A percentile compares a stretch with the other conserved stretches of the same genome.
Evolutionary conservation across 2,888 invertebrate species (phyloP).

Genomic region (Dyspetes luteomarginatus): DNA sequence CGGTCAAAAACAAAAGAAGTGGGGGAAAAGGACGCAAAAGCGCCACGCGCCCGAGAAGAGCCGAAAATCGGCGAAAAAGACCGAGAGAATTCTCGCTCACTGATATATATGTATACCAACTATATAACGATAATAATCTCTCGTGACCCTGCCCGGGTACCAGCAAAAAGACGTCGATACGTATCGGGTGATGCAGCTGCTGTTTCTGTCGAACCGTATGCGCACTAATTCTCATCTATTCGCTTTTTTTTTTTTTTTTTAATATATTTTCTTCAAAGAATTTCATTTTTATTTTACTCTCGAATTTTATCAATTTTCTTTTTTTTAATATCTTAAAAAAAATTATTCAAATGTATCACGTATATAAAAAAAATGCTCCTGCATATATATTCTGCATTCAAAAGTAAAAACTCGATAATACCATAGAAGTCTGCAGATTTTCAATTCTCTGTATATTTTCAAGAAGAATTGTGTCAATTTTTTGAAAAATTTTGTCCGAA

Average conservation of each 20-base stretch:
- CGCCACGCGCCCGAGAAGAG: constrained; percentile 77
- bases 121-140: constrained; percentile 78
- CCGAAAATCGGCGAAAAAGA: constrained; percentile 71
- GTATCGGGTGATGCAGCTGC: constrained; percentile 82
- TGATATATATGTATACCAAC: constrained; percentile 29
- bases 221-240: constrained; percentile 33
- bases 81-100: constrained; percentile 44
- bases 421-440: no score
- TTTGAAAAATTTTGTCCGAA: no score
- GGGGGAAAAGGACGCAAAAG: constrained; percentile 71
- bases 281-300: neutral
- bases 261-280: neutral
- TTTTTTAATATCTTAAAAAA: constrained; percentile 31
- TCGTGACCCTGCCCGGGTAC: constrained; percentile 73
- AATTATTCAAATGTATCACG: neutral
- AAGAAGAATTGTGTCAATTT: no score
- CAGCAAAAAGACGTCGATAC: constrained; percentile 70
- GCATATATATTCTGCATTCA: no score
- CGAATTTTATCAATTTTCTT: constrained; percentile 54
- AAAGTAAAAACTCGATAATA: no score
- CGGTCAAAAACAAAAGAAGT: constrained; percentile 34
- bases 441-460: no score
- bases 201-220: constrained; percentile 75
- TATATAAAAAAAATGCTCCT: no score
- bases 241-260: constrained; percentile 9